Percentiles rank a stretch among this genome's conserved stretches.
phyloP scores from a whole-genome alignment of 64 coral and sea anemone genomes.

The Montipora cactus region DNA sequence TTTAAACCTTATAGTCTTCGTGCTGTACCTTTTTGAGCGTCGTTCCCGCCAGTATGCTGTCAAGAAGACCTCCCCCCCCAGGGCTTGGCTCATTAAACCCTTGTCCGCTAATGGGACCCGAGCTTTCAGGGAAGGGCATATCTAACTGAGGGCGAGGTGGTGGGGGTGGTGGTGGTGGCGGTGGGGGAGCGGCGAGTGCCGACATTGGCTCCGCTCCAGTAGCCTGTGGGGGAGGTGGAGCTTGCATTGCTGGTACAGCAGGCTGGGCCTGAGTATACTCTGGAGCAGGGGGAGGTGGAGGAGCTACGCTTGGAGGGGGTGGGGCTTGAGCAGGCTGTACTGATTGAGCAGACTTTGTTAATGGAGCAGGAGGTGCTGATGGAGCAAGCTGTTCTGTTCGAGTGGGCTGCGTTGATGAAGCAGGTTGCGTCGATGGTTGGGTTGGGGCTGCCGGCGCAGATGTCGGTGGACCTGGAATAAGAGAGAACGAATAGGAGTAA shows the following conservation, averaged over 20 bases:
- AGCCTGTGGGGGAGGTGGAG: neutral
- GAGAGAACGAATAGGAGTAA: too few relatives aligned
- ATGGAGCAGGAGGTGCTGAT: neutral
- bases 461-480: too few relatives aligned
- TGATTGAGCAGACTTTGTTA: neutral
- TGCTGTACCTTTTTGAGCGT: constrained; percentile 60
- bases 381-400: neutral
- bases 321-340: constrained; percentile 4
- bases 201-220: neutral
- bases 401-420: neutral
- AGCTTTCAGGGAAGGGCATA: neutral
- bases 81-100: constrained; percentile 5
- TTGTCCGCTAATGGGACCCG: neutral
- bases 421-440: too few relatives aligned
- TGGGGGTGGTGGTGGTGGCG: constrained; percentile 58
- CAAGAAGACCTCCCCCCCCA: constrained; percentile 7
- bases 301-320: neutral
- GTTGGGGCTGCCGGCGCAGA: too few relatives aligned
- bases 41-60: constrained; percentile 64
- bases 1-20: too few relatives aligned
- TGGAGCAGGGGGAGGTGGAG: neutral
- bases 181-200: neutral
- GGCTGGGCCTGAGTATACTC: neutral
- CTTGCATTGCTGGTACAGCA: neutral
- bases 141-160: neutral